Base-by-base conservation (phyloP, 2,888 invertebrate species). In the Acholoe squamosa region DNA sequence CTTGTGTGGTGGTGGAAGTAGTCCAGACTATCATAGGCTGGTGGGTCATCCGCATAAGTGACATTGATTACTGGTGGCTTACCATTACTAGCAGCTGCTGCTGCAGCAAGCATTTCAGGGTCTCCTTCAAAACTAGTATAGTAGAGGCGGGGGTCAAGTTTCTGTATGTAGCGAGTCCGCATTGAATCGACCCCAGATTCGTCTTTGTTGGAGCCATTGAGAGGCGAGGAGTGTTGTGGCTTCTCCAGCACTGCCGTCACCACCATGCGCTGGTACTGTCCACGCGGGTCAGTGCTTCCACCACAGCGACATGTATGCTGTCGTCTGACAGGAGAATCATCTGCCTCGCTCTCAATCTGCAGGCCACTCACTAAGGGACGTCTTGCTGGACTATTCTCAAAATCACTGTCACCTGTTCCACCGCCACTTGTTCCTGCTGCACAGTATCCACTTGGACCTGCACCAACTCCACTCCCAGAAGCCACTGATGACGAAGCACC, bases 181-280 rank as follows among this genome's bases (percentile, higher is more conserved):
- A 33, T 77, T 28, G 54, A 25, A n/a, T 61, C 89, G 0, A 34
- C 28, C n/a, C 89, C 89, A 16, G 77, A 52, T 33, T 71, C 89
- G 19, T 84, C 89, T 77, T 89, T 33, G 43, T 51, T 89, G 84
- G 43, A 10, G 52, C 76, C 76, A 33, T 22, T 16, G 12, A 86
- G 25, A 25, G 25, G 54, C 14, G 25, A 54, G n/a, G 80, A 67
- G 34, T 14, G 51, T 80, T 61, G 54, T n/a, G 90, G 86, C 67
- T 90, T 90, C 86, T 92, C 92, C 25, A 92, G 89, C 43, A 92
- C 92, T 51, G 90, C 92, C 31, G 91, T 91, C 0, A 92, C 90
- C 43, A 91, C 88, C 90, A 92, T 91, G 7, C 91, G 90, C 56
- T 92, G 91, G 71, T 92, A 92, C 51, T 67, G 80, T 7, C 91